Evolutionary conservation across 2,888 invertebrate species (phyloP), one percentile per base, ranked within the genome.

Genomic region (Smittia sp.): DNA sequence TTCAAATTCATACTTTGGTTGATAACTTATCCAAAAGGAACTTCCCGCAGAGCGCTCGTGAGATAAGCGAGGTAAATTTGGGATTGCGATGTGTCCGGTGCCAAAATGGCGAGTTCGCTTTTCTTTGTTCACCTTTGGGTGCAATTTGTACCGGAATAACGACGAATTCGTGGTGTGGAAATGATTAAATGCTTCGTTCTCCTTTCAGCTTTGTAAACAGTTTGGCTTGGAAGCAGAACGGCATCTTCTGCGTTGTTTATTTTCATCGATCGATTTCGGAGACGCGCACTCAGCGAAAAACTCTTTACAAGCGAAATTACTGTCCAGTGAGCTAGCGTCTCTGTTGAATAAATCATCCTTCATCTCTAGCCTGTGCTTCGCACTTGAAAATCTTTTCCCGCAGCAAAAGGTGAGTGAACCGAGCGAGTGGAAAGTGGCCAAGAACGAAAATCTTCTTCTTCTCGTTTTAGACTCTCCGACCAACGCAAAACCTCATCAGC

Each of bases 1-100:
- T 94, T 89, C 95, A 96, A 91, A 96, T 97, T 87, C 93, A 92
- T 91, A 92, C 92, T 90, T 92, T 96, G 86, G 93, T 96, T 88
- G 89, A 90, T 85, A 93, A 92, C 88, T 89, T 96, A 87, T 94
- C 88, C 84, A 96, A 96, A 89, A 95, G 94, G 87, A 96, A 96
- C 87, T 93, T 90, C 86, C 92, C 93, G 85, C 90, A 93, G 84
- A 92, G 90, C 83, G 89, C 90, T 84, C 90, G 90, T 84, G 94
- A 94, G 85, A 88, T 97, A 84, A 87, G 89, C 82, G 89, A 93
- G 88, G 96, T 96, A 85, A 63, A 24, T 70, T 13, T 74, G 72
- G 22, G 32, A 32, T 15, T 54, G 7, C 25, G 1, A 69, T 46
- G 27, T 15, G 22, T 22, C 15, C 46, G 22, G 58, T 32, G 2